Conservation (phyloP, 2,797 vertebrate genomes). For the Hemitrygon akajei region DNA sequence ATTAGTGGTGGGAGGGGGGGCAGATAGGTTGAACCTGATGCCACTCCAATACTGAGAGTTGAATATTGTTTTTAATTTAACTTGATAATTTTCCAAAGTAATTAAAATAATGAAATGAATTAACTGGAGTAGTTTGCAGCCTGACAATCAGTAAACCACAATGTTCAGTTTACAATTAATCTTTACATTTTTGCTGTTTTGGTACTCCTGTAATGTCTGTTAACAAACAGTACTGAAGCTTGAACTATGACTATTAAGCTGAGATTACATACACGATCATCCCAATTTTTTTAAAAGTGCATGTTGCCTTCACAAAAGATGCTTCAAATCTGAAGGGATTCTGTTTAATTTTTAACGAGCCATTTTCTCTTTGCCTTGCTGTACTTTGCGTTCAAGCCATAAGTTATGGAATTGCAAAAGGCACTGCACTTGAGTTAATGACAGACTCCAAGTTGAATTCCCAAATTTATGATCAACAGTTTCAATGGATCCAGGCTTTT, state of each 20-base stretch:
- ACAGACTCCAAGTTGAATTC: background rate
- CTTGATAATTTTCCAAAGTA: background rate
- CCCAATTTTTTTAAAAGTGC: background rate
- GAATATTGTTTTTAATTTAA: background rate
- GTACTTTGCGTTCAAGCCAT: background rate
- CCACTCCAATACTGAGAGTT: background rate
- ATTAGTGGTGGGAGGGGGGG: too few species aligned
- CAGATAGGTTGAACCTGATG: background rate
- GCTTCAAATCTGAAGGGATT: background rate
- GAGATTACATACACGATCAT: background rate
- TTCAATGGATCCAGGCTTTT: background rate
- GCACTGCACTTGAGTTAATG: background rate
- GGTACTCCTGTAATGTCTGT: background rate
- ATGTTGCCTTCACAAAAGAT: background rate
- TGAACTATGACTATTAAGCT: background rate
- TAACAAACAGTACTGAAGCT: background rate
- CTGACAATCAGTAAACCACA: background rate
- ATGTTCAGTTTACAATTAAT: background rate
- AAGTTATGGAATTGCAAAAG: background rate
- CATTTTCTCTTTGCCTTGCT: background rate
- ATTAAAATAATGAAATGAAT: background rate
- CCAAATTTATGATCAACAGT: background rate
- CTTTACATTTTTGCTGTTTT: background rate
- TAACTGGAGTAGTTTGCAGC: background rate
- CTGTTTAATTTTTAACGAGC: background rate